Conservation (phyloP, 2,888 invertebrate genomes). For the Chironomus riparius region DNA sequence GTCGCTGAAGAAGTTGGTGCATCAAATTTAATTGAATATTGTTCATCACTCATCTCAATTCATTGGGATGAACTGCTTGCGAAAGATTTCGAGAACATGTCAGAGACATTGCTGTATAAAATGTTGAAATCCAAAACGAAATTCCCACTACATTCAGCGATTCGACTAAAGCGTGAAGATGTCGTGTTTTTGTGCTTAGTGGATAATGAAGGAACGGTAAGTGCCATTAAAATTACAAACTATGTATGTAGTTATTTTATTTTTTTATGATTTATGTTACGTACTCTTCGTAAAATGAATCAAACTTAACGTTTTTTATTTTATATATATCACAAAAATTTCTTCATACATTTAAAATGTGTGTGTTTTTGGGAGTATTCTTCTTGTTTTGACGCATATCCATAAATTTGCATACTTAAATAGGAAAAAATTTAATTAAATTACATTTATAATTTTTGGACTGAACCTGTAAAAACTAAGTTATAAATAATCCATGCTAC, state of each 20-base stretch:
- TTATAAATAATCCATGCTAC: slow-evolving; percentile 39
- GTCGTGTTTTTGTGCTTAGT: slow-evolving; percentile 90
- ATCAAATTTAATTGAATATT: slow-evolving; percentile 69
- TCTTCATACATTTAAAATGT: not conserved
- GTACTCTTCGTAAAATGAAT: not conserved
- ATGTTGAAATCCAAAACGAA: slow-evolving; percentile 87
- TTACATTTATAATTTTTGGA: not conserved
- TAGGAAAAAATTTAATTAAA: not conserved
- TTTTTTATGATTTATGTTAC: no score
- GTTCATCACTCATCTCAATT: slow-evolving; percentile 81
- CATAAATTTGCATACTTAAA: not conserved
- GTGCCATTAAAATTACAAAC: slow-evolving; percentile 36
- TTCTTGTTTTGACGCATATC: not conserved
- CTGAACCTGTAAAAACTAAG: not conserved
- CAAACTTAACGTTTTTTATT: not conserved
- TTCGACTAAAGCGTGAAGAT: slow-evolving; percentile 79
- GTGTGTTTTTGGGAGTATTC: not conserved
- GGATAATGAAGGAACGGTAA: slow-evolving; percentile 80
- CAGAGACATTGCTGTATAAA: slow-evolving; percentile 77
- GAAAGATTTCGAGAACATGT: slow-evolving; percentile 89
- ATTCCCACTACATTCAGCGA: slow-evolving; percentile 82
- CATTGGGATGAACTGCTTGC: slow-evolving; percentile 81
- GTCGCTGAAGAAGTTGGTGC: slow-evolving; percentile 88
- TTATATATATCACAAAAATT: not conserved
- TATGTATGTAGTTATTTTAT: no score